Evolutionary conservation across 2,113 vertebrate genomes (phyloP), one percentile per base, ranked within the genome.

Genomic region (Chamaea fasciata): DNA sequence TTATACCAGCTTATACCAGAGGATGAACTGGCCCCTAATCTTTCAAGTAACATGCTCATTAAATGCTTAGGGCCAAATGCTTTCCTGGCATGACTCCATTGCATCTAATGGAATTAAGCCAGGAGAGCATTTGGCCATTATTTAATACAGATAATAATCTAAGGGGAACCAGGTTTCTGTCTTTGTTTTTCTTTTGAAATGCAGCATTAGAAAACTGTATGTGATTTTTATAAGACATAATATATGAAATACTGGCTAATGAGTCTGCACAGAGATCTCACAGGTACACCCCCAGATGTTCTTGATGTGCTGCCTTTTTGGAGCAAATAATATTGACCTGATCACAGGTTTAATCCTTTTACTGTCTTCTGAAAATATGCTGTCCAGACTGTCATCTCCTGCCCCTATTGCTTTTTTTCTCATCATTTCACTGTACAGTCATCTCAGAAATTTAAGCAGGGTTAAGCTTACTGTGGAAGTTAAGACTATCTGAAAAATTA

Each of bases 81-180:
- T 86, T 91, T 95, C 59, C 60, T 96, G 94, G 79, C 71, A 30
- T 63, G 35, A 71, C 28, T 94, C 79, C 82, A 83, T n/a, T 75
- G 75, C 92, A 63, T 30, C 74, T 92, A 69, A 85, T 94, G 91
- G 94, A 95, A 88, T 90, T 76, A 90, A 85, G 87, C 78, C 84
- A 94, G 70, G 67, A 80, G 50, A 91, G 52, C 89, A 90, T 93
- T 97, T 96, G 92, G 89, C 84, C 75, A n/a, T 94, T 95, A 91
- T 92, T 96, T 91, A 85, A 87, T 41, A 44, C 67, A 63, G 93
- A 95, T 91, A 79, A 74, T 47, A 74, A 83, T 95, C 78, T 95
- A 94, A 91, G 78, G 63, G 30, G 60, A 96, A 92, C 74, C 89
- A 94, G 74, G 82, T 96, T 89, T 94, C 63, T 83, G 26, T 87